Base-by-base conservation (phyloP, 2,113 vertebrate species). In the Eurystomus gularis region DNA sequence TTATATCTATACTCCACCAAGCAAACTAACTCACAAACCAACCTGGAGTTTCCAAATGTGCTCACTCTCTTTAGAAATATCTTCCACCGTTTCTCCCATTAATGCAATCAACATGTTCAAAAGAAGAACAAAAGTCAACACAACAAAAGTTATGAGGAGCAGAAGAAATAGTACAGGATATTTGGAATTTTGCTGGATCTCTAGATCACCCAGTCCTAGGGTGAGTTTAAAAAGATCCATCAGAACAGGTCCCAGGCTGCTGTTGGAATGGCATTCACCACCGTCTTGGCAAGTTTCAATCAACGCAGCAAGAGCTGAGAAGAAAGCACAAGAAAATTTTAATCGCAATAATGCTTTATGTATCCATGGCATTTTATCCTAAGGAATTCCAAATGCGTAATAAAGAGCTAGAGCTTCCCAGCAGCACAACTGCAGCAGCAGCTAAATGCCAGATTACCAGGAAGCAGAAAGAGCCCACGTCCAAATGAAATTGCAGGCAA, bases 21-120 rank as follows among this genome's bases (percentile, higher is more conserved):
- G 49, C 82, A 85, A 88, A 80, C 25, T 25, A 42, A n/a, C 29
- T 73, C 69, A 39, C 72, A 80, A 51, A 95, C 97, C 31, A 90
- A 98, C 98, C 98, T 98, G 98, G 11, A 98, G 97, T 29, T 98
- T 98, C 98, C 98, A 98, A 94, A 98, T 98, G 44, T 98, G 98
- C 88, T 98, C 98, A 0, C 98, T 98, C 93, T 98, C 98, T 68
- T 98, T 98, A 33, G 98, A 98, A 82, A 98, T 97, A 3, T 98
- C 98, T 82, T 98, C 98, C 77, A 98, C 98, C 0, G 98, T 98
- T 88, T 98, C 98, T 66, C 98, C 98, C 98, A 98, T 98, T 37
- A 98, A 72, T 0, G 98, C 98, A 25, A 98, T 98, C 64, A 98
- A 96, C 98, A 98, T 98, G 91, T 98, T 98, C 44, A 98, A 95